Evolutionary conservation across 2,888 invertebrate genomes (phyloP), one percentile per base, ranked within the genome.

Genomic region (Lydus trimaculatus): DNA sequence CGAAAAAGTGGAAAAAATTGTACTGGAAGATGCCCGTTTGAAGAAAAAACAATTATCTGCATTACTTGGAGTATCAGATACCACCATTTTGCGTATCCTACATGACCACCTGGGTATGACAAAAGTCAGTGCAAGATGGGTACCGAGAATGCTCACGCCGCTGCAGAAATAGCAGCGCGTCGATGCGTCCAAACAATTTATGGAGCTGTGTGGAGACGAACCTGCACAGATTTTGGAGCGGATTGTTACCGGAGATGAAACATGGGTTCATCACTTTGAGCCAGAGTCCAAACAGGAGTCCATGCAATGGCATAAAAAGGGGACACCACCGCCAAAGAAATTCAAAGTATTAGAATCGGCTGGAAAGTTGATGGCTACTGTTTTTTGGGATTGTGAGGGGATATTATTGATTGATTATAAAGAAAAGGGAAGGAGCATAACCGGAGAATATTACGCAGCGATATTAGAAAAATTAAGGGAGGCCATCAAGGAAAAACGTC

Each of bases 301-400:
- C 71, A 76, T 23, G 73, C 71, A 7, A 60, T 52, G 60, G 58
- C 48, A 23, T 70, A 75, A 74, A 77, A 73, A 39, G 73, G 60
- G 66, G 13, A 25, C 36, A 59, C 36, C 67, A 58, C 85, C 36
- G 85, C 86, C 0, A 83, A 84, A 73, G 84, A 85, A 23, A 76
- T 86, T 39, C 86, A 86, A 79, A 31, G 59, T 59, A 28, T 28
- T 9, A 17, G 23, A 59, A 15, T 31, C 60, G 11, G 60, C 63
- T 20, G 85, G 78, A 76, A 70, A 72, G 43, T 7, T 60, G 13
- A 73, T 72, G 72, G 69, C 70, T n/a, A 67, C 65, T 6, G 70
- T 73, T 28, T 71, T 73, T 65, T 72, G 68, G 67, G 68, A 73
- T 60, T 67, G 33, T 4, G 58, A 71, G 65, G 71, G 75, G 60